Percentiles rank a stretch among this genome's conserved stretches.
Conservation (phyloP, 2,888 invertebrate genomes). For the Cyaniris semiargus region DNA sequence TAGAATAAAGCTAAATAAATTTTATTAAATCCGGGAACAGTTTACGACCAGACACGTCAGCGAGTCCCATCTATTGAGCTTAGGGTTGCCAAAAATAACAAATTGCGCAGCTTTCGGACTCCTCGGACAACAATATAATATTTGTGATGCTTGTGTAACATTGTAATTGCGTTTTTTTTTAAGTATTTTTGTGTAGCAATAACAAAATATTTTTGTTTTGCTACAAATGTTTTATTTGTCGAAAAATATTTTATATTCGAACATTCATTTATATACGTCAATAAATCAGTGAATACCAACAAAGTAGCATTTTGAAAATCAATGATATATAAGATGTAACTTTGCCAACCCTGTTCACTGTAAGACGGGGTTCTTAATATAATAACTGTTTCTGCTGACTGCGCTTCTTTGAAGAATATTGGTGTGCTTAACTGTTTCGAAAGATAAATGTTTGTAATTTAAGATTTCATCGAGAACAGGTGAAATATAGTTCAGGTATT, state of each 20-base stretch:
- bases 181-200: too few species aligned
- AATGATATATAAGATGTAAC: conserved; percentile 3
- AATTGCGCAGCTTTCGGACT: conserved; percentile 17
- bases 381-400: conserved; percentile 59
- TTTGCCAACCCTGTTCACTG: conserved; percentile 40
- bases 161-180: background rate
- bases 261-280: background rate
- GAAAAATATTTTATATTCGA: background rate
- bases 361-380: conserved; percentile 64
- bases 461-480: conserved; percentile 27
- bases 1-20: conserved; percentile 73
- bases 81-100: conserved; percentile 36
- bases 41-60: conserved; percentile 73
- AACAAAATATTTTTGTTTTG: background rate
- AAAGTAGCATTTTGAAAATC: background rate
- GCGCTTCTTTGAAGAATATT: conserved; percentile 46
- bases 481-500: conserved; percentile 19
- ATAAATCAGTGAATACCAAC: background rate
- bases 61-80: conserved; percentile 54
- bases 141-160: background rate
- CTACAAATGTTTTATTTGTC: background rate
- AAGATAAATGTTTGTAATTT: conserved; percentile 31
- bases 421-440: conserved; percentile 32
- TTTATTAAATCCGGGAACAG: conserved; percentile 75
- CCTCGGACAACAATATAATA: background rate